These are phyloP conservation scores for Myotis daubentonii DNA, from an alignment of 2,797 vertebrate species.

Conservation along the genomic window DNA sequence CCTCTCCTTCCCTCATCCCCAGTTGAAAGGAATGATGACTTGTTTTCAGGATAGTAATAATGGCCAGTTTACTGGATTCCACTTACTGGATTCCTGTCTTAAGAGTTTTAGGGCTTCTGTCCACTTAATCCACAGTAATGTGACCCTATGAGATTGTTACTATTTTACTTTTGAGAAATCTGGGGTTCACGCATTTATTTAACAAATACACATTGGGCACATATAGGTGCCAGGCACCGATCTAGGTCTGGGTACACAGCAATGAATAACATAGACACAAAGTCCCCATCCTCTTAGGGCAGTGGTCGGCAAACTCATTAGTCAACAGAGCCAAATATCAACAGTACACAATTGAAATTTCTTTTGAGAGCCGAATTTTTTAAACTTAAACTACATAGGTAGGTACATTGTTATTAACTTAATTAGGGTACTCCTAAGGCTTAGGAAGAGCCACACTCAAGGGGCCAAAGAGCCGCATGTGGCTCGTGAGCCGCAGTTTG, in stretches of 20 bases:
- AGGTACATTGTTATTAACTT: too few species aligned
- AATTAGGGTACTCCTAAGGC: too few species aligned
- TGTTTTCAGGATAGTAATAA: neutral
- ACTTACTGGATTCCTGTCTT: neutral
- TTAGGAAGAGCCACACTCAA: too few species aligned
- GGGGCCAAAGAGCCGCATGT: too few species aligned
- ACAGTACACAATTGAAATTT: too few species aligned
- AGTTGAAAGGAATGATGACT: neutral
- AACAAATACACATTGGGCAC: neutral
- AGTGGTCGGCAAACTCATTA: too few species aligned
- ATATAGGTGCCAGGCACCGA: neutral
- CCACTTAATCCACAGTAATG: neutral
- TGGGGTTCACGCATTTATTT: neutral
- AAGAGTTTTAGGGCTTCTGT: neutral
- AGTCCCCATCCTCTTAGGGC: neutral
- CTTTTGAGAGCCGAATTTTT: too few species aligned
- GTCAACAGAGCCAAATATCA: too few species aligned
- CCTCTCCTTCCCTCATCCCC: neutral
- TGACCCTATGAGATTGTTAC: neutral
- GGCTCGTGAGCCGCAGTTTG: too few species aligned
- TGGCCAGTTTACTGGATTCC: neutral
- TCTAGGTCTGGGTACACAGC: neutral
- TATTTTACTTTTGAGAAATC: conserved; percentile 1
- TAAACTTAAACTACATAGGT: too few species aligned
- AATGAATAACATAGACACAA: conserved; percentile 16